Conservation (phyloP, 23 tunicate genomes). For the Ascidia mentula region DNA sequence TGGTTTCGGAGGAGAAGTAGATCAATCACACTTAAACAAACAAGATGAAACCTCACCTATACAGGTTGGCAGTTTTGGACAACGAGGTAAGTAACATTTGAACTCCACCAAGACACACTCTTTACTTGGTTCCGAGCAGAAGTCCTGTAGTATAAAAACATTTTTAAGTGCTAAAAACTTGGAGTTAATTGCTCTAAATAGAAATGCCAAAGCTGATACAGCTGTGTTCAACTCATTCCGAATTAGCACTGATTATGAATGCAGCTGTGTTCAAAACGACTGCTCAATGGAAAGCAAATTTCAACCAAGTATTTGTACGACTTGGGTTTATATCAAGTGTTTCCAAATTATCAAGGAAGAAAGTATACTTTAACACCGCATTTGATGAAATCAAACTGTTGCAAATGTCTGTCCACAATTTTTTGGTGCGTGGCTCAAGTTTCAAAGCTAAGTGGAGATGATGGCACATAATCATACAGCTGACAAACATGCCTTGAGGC, state of each 20-base stretch:
- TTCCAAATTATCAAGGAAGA: not conserved
- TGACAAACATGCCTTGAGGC: not conserved
- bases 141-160: not conserved
- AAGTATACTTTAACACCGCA: no score
- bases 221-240: no score
- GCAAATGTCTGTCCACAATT: no score
- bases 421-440: not conserved
- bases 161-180: no score
- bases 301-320: not conserved
- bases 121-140: not conserved
- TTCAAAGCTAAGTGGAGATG: not conserved
- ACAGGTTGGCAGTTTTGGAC: not conserved
- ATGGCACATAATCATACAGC: not conserved
- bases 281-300: not conserved
- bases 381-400: no score
- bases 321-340: not conserved
- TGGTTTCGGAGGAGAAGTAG: not conserved
- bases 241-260: no score
- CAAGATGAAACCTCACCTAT: not conserved
- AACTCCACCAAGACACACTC: not conserved
- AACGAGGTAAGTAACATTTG: not conserved
- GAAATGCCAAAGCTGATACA: no score
- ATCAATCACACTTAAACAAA: not conserved
- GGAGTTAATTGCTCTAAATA: no score
- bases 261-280: no score